These are phyloP conservation scores for Trachelus troglodyta DNA, from an alignment of 2,888 invertebrate species.

Conservation along the genomic window DNA sequence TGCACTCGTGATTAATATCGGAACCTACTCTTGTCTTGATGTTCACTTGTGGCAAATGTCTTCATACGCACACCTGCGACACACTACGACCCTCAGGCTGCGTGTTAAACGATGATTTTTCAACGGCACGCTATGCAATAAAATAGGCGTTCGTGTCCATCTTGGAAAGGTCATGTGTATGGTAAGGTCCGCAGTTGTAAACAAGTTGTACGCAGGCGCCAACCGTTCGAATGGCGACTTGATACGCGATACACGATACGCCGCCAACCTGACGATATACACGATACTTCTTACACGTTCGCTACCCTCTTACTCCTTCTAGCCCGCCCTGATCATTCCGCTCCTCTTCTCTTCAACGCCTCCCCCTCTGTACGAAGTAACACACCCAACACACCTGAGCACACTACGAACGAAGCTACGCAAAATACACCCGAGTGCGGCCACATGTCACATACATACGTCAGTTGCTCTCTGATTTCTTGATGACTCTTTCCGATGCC, in stretches of 20 bases:
- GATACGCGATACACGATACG: constrained; percentile 43
- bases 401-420: neutral
- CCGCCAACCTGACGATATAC: neutral
- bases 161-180: constrained; percentile 66
- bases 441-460: neutral
- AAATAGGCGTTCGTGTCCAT: constrained; percentile 62
- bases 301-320: neutral
- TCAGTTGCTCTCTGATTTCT: neutral
- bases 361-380: neutral
- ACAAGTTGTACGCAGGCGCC: constrained; percentile 65
- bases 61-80: neutral
- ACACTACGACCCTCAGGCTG: neutral
- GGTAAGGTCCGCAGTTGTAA: constrained; percentile 65
- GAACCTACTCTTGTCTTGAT: too few relatives aligned
- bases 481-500: neutral
- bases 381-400: neutral
- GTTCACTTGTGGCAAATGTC: neutral
- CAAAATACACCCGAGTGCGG: neutral
- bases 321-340: too few relatives aligned
- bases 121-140: constrained; percentile 27
- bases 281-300: neutral
- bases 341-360: neutral
- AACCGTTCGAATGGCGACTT: constrained; percentile 53
- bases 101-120: constrained; percentile 16
- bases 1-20: too few relatives aligned